phyloP scores from a whole-genome alignment of 2,888 invertebrate genomes.

The Itoplectis maculator region DNA sequence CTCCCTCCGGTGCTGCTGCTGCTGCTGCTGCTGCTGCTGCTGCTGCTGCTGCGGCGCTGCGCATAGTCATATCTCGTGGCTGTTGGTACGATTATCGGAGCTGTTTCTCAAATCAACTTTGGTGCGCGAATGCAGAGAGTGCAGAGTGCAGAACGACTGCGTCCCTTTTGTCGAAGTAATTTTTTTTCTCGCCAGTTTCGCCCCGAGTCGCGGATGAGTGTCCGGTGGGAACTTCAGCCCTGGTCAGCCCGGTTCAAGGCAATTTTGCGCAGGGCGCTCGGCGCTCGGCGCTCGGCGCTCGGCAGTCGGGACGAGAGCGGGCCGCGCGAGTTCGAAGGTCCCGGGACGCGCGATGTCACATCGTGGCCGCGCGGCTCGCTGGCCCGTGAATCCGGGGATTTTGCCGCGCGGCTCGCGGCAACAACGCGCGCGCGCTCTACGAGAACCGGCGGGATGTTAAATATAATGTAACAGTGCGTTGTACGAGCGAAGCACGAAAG shows the following conservation, averaged over 20 bases:
- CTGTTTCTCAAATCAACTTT: conserved; percentile 50
- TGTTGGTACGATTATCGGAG: conserved; percentile 29
- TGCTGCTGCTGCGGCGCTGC: no score
- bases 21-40: no score
- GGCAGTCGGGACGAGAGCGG: conserved; percentile 40
- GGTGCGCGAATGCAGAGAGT: conserved; percentile 17
- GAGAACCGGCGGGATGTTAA: conserved; percentile 65
- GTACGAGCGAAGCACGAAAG: not conserved
- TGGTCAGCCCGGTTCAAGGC: conserved; percentile 58
- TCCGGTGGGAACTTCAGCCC: not conserved
- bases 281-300: conserved; percentile 20
- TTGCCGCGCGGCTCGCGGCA: conserved; percentile 71
- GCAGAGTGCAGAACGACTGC: not conserved
- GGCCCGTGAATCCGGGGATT: conserved; percentile 81
- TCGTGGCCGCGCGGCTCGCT: conserved; percentile 72
- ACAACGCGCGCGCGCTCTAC: no score
- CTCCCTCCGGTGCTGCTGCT: no score
- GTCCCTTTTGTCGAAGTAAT: conserved; percentile 18
- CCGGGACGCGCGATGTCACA: conserved; percentile 74
- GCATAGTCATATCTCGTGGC: not conserved
- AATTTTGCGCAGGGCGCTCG: conserved; percentile 41
- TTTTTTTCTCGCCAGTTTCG: conserved; percentile 27
- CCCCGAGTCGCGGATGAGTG: conserved; percentile 20
- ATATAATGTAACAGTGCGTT: conserved; percentile 57
- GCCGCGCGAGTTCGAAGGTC: conserved; percentile 68